Base-by-base conservation (phyloP, 2,113 vertebrate genomes). In the Passer domesticus region DNA sequence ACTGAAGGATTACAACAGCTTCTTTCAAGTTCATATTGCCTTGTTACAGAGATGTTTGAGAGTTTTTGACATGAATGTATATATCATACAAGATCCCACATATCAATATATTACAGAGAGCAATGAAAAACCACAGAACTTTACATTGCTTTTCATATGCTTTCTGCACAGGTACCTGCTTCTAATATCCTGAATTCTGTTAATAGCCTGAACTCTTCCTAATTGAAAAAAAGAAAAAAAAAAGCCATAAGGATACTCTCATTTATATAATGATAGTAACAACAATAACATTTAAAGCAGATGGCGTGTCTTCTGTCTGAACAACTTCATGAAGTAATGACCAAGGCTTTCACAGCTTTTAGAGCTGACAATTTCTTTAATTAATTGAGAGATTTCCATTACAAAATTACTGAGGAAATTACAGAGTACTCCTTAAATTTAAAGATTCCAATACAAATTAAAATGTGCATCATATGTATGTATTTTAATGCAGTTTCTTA, bases 41-140 rank as follows among this genome's bases (percentile, higher is more conserved):
- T 56, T 39, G 47, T 64, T 47, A 67, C 11, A 62, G 20, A 47
- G 21, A 43, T 31, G 21, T 81, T 56, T 81, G 52, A 60, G 33
- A 25, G 21, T 28, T 19, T 58, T 2, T 53, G 56, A 74, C 21
- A 3, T 23, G 63, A 88, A 70, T 19, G 7, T 31, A 17, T 11
- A 0, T 2, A 33, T 58, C 46, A 41, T 8, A 13, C 20, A 85
- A 58, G 25, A 33, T 2, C 41, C 4, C 5, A 5, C 5, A 15
- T 5, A 67, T 6, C 70, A 62, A 30, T 19, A 28, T 12, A 69
- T 68, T 8, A 49, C 7, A 73, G 19, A 81, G 28, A 76, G 15
- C 50, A 86, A 66, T 37, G 49, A 78, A 55, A 35, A 44, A 20
- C 17, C 43, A 69, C 0, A 37, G 63, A 69, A 64, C 18, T 39